A percentile compares a stretch with the other conserved stretches of the same genome.
phyloP scores from a whole-genome alignment of 2,888 invertebrate species.

The Orthonychiurus folsomi region DNA sequence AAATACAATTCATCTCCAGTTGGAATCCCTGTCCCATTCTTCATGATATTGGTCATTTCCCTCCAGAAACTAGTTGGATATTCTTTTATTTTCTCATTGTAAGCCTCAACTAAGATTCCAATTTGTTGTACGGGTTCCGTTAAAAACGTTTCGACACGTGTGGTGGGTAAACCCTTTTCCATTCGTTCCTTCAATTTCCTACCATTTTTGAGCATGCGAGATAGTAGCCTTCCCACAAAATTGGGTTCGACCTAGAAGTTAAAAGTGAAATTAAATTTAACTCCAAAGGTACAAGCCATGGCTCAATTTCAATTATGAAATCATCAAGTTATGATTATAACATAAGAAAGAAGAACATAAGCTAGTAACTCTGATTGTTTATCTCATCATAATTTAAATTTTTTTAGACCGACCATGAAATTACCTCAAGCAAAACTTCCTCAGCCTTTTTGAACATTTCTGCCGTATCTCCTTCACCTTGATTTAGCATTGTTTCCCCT shows the following conservation, averaged over 20 bases:
- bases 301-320: no score
- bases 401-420: no score
- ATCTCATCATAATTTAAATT: no score
- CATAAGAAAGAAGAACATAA: no score
- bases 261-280: not conserved
- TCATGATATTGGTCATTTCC: conserved; percentile 24
- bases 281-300: no score
- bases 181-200: not conserved
- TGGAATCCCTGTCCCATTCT: conserved; percentile 8
- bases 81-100: conserved; percentile 18
- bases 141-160: conserved; percentile 17
- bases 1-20: conserved; percentile 1
- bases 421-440: not conserved
- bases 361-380: no score
- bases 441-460: conserved; percentile 10
- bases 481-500: conserved; percentile 15
- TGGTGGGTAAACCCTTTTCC: not conserved
- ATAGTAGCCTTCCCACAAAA: conserved; percentile 14
- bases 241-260: conserved; percentile 16
- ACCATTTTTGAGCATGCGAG: conserved; percentile 8
- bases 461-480: conserved; percentile 18
- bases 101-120: conserved; percentile 27
- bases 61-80: conserved; percentile 26
- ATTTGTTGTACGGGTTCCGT: conserved; percentile 24
- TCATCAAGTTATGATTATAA: no score